Evolutionary conservation across 1,140 invertebrate species (phyloP), one percentile per base, ranked within the genome.

Genomic region (Macrobrachium rosenbergii): DNA sequence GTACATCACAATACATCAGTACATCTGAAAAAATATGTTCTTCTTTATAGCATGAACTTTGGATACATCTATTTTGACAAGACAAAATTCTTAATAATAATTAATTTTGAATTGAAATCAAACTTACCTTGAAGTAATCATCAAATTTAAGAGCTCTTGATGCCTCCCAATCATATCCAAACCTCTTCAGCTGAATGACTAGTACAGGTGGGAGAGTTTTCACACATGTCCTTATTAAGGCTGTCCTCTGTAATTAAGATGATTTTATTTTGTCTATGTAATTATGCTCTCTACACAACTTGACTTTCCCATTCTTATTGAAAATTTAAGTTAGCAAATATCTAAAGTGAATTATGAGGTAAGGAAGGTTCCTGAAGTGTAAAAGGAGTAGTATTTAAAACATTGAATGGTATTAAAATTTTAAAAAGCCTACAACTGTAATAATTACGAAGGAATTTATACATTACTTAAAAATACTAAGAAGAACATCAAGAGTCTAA

Each of bases 111-210:
- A 52, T 52, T 10, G 52, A 52, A 52, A 52, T 2, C 52, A 52
- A 52, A n/a, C 89, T 75, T 80, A 91, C 91, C 90, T 92, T 93
- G 92, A 94, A 95, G 90, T 94, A 94, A 90, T 94, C 94, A 92
- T 95, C 94, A 91, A 94, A 94, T 90, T 94, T 94, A 82, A 94
- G 92, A 80, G 94, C 92, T 92, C 93, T 92, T 90, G 93, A 93
- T 87, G 93, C 92, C 91, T 94, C 94, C 93, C 94, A 94, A 90
- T 94, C 94, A 91, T 94, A 95, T 89, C 94, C 93, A 91, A 94
- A 94, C 69, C 94, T 90, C 90, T 94, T 94, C 23, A 94, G 90
- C 90, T 94, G 94, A 88, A 95, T 94, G 64, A 93, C 93, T 81
- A 94, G 90, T n/a, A 94, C 92, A 78, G 92, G 92, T 72, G 94